Base-by-base conservation (phyloP, 1,140 invertebrate species). In the Penaeus chinensis region DNA sequence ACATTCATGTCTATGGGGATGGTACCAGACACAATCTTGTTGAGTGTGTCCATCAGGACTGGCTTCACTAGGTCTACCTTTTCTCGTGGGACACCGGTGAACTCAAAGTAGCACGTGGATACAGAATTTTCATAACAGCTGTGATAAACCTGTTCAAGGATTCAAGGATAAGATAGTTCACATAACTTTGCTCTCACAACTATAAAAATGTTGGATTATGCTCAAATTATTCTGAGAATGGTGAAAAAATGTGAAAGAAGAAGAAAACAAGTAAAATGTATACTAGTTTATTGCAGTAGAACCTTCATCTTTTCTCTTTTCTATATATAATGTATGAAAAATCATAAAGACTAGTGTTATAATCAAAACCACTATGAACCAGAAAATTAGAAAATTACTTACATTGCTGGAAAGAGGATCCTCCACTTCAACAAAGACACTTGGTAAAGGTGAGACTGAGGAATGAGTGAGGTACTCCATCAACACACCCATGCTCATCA, bases 381-480 rank as follows among this genome's bases (percentile, higher is more conserved):
- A n/a, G n/a, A 89, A 62, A 81, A 80, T 92, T 76, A n/a, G n/a
- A 89, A 62, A 81, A 80, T 92, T 92, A 93, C 91, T 95, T 94
- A 91, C 95, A 96, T 69, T 96, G 60, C 89, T 90, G 74, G 89
- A 96, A 90, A 94, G 95, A 0, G 97, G 96, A 91, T 98, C 95
- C 65, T 95, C 94, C 32, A 95, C 94, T 93, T 98, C 96, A 8
- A 98, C 95, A 93, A 98, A 97, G 89, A 95, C 95, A 91, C 95
- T 94, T 91, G 97, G 95, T 74, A 99, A 91, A 10, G 97, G 97
- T 91, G 96, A 95, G 32, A 96, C 95, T 22, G 96, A 94, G 20
- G 96, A 97, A 90, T 97, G 95, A 5, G 95, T 96, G 42, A 99
- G 92, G 92, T 98, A 98, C 87, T 96, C 95, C 81, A 97, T 92